These are phyloP conservation scores for Bradypus variegatus DNA, from an alignment of 2,797 vertebrate species.

Conservation along the genomic window DNA sequence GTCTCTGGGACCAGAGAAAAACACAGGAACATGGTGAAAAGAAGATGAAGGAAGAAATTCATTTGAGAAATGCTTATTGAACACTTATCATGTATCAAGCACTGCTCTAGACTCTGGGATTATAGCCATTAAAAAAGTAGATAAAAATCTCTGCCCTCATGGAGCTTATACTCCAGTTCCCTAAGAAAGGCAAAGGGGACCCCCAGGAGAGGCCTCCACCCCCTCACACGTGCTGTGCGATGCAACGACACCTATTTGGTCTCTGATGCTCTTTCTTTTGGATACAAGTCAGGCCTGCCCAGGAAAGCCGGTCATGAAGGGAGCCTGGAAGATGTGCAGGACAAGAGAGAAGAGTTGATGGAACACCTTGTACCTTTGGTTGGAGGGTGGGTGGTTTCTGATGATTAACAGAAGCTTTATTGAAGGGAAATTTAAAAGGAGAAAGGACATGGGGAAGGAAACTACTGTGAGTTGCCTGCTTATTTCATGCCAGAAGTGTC, in stretches of 20 bases:
- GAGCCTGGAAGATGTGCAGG: background rate
- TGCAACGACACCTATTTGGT: background rate
- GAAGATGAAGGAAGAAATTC: constrained; percentile 29
- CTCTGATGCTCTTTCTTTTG: background rate
- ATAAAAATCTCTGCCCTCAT: background rate
- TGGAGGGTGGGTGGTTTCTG: background rate
- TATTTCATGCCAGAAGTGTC: background rate
- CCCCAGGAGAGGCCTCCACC: background rate
- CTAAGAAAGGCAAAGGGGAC: background rate
- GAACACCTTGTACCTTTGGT: background rate
- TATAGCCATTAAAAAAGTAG: background rate
- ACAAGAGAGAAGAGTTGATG: background rate
- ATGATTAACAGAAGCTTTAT: background rate
- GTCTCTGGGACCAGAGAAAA: constrained; percentile 10
- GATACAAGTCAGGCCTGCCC: background rate
- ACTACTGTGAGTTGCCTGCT: background rate
- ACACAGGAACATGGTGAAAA: constrained; percentile 28
- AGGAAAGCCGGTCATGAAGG: background rate
- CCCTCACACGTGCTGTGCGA: background rate
- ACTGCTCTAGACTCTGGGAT: background rate
- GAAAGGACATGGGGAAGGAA: background rate
- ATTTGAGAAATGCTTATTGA: constrained; percentile 25
- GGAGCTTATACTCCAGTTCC: background rate
- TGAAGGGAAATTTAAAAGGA: background rate
- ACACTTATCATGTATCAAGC: background rate